A percentile compares a stretch with the other conserved stretches of the same genome.
Evolutionary conservation across 1,140 invertebrate genomes (phyloP).

Genomic region (Phortica variegata): DNA sequence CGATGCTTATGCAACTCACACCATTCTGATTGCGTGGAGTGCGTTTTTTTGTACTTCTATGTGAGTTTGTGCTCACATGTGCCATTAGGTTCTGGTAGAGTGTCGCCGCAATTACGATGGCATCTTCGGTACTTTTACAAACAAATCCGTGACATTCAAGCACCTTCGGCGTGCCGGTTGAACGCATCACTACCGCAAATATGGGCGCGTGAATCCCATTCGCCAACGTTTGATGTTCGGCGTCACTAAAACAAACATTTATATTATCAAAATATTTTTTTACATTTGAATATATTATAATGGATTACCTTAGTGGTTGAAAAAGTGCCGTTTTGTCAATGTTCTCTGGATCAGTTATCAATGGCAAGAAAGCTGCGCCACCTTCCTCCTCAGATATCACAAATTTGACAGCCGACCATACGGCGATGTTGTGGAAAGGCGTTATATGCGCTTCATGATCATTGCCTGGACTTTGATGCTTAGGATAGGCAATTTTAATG

Average conservation of each 20-base stretch:
- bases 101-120: constrained; percentile 85
- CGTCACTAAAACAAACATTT: constrained; percentile 23
- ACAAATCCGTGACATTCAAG: constrained; percentile 90
- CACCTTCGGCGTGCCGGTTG: constrained; percentile 72
- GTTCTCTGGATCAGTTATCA: constrained; percentile 82
- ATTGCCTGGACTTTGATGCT: constrained; percentile 8
- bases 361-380: constrained; percentile 73
- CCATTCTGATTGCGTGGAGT: constrained; percentile 69
- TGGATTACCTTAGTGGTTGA: constrained; percentile 53
- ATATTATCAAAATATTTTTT: too few species aligned
- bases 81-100: constrained; percentile 82
- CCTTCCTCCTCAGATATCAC: constrained; percentile 62
- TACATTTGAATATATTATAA: neutral
- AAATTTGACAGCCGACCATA: constrained; percentile 86
- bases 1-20: constrained; percentile 68
- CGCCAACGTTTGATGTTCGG: constrained; percentile 53
- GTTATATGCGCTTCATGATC: constrained; percentile 62
- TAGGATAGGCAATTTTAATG: constrained; percentile 52
- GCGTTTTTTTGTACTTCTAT: constrained; percentile 55
- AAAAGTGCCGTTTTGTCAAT: constrained; percentile 72
- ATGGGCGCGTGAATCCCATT: constrained; percentile 72
- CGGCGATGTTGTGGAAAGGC: constrained; percentile 84
- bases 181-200: constrained; percentile 87
- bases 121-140: constrained; percentile 83
- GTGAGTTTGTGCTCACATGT: constrained; percentile 63